phyloP scores from a whole-genome alignment of 1,140 invertebrate genomes.

The Ceratina australensis region DNA sequence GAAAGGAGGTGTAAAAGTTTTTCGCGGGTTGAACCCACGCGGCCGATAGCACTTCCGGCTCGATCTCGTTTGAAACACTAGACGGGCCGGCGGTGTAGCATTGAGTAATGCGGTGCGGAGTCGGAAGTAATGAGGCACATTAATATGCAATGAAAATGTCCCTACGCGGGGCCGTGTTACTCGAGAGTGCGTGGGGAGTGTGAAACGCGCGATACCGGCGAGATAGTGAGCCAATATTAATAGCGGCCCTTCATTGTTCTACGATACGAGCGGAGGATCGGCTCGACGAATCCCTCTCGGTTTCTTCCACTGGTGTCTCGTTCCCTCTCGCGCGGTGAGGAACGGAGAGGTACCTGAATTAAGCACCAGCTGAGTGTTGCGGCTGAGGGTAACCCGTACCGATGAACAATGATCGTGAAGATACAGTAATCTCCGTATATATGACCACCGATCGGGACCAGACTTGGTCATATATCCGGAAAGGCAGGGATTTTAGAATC shows the following conservation, averaged over 20 bases:
- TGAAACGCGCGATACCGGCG: conserved; percentile 72
- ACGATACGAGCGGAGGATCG: conserved; percentile 59
- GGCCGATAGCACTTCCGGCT: conserved; percentile 61
- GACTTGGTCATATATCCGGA: too few relatives aligned
- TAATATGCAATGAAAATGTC: conserved; percentile 78
- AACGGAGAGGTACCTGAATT: conserved; percentile 35
- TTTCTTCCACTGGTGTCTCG: conserved; percentile 1
- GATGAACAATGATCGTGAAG: conserved; percentile 15
- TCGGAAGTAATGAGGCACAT: conserved; percentile 73
- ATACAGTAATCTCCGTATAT: too few relatives aligned
- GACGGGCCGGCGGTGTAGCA: conserved; percentile 68
- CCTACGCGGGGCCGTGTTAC: conserved; percentile 72
- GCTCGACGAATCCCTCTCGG: conserved; percentile 46
- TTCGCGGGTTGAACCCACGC: conserved; percentile 48
- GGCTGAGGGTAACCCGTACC: not conserved
- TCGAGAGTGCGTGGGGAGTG: conserved; percentile 72
- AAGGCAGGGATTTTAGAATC: too few relatives aligned
- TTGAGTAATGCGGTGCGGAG: conserved; percentile 77
- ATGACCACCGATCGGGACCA: too few relatives aligned
- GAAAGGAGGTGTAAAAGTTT: conserved; percentile 18
- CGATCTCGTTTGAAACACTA: conserved; percentile 74
- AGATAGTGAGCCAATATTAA: conserved; percentile 74
- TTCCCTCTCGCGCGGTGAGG: not conserved
- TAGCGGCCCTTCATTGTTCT: conserved; percentile 69
- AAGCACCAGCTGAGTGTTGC: conserved; percentile 14